Conservation (phyloP, 2,113 vertebrate genomes). For the Heterotis niloticus region DNA sequence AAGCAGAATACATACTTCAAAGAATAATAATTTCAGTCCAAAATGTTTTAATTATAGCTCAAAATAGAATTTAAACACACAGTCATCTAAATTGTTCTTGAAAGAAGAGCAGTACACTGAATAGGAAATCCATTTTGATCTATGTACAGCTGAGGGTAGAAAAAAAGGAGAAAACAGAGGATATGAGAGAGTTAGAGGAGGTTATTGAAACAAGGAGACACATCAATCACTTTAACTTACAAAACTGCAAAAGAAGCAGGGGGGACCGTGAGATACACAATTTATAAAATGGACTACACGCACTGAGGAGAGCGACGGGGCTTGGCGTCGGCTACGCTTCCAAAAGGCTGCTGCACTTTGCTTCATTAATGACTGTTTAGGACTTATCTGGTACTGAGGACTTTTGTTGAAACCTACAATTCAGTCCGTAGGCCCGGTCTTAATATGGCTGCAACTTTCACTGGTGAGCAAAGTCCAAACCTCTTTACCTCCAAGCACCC, state of each 20-base stretch:
- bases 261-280: conserved; percentile 37
- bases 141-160: conserved; percentile 36
- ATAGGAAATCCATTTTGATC: conserved; percentile 47
- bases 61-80: conserved; percentile 67
- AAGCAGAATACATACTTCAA: conserved; percentile 2
- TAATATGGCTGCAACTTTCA: neutral
- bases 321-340: neutral
- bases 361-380: neutral
- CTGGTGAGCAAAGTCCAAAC: neutral
- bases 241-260: conserved; percentile 34
- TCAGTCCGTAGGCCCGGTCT: neutral
- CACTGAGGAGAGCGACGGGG: conserved; percentile 23
- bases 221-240: conserved; percentile 28
- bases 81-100: conserved; percentile 42
- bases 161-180: conserved; percentile 26
- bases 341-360: neutral
- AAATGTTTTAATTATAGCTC: conserved; percentile 64
- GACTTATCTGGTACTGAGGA: neutral
- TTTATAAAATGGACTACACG: conserved; percentile 33
- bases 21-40: conserved; percentile 47
- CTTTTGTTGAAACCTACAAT: neutral
- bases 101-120: conserved; percentile 42
- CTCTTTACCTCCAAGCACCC: neutral
- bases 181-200: conserved; percentile 28
- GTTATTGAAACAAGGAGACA: conserved; percentile 38